Evolutionary conservation across 2,113 vertebrate species (phyloP), one percentile per base, ranked within the genome.

Genomic region (Corythoichthys intestinalis): DNA sequence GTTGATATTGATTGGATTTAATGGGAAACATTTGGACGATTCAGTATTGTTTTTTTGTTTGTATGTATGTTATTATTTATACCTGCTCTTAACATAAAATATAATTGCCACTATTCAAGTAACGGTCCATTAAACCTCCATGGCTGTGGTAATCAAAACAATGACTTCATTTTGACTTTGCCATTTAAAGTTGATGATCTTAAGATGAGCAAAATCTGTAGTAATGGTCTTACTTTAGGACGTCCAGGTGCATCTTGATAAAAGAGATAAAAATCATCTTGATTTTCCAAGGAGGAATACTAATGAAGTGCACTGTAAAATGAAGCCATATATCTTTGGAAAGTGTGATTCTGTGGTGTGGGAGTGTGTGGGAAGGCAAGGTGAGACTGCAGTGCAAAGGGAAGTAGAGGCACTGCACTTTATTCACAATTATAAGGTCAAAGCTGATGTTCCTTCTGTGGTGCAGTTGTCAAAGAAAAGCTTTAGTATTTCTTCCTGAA

Each of bases 1-100:
- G 17, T 41, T 14, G 13, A 1, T 76, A 85, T 75, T 72, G 73
- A 79, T 82, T 56, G n/a, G 35, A 67, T 71, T 78, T 75, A 82
- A 77, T 73, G 61, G 77, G 38, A 61, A 28, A 67, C 15, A 17
- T 73, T 53, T 20, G 38, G 13, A 61, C 17, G 3, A 20, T 20
- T n/a, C 37, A 44, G 3, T 59, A 15, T 59, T 15, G 39, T 4
- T 15, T 28, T 28, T 28, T 28, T 28, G 20, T 28, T 28, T 28
- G 20, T 1, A 7, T 37, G 35, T 6, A 13, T 12, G 2, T 34
- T 10, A 56, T 11, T 37, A 37, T 34, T 58, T 35, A 37, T 10
- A 58, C 11, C 28, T 58, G 53, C 11, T 13, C 28, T 12, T 34
- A 34, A 34, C 20, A 56, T n/a, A 0, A 53, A 53, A 9, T 53